Base-by-base conservation (phyloP, 2,113 vertebrate genomes). In the Cephalophus harveyi region DNA sequence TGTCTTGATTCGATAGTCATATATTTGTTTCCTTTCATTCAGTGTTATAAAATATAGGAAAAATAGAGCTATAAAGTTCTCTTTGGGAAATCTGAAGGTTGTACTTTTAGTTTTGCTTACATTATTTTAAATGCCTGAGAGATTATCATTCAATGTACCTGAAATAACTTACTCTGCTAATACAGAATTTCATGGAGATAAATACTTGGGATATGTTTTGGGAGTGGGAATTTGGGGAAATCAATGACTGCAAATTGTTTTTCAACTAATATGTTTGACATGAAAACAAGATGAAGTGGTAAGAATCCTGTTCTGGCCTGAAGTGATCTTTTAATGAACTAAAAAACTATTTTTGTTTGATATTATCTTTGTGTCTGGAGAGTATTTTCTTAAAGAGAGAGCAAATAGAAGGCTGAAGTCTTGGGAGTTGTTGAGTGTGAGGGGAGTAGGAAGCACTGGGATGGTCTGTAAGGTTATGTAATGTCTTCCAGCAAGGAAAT, bases 41-140 rank as follows among this genome's bases (percentile, higher is more conserved):
- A 91, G 11, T 97, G 48, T 97, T 96, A 98, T 46, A 87, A 98
- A 96, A 40, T 95, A 23, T 15, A 87, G 21, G 30, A 81, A 89
- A 98, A 76, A 94, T 33, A 79, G 43, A 40, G 33, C 92, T 93
- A 89, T 96, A 97, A 97, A 86, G 46, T 62, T 95, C 97, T 98
- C 76, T 93, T 93, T 78, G 81, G 79, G 40, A 46, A 89, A 95
- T 97, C 87, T 76, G 89, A 98, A 98, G 91, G 40, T 96, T 89
- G 59, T 97, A 94, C 95, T 98, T 97, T 98, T 93, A 95, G 19
- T 97, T 94, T 64, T 82, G 40, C 62, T 98, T 97, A 46, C 7
- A 94, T 97, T 87, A 98, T 74, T 97, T 97, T 93, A 98, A 98
- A 91, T 87, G 79, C 89, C 85, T 84, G 52, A 85, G 95, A 98